Conservation (phyloP, 2,797 vertebrate genomes). For the Florisuga fusca region DNA sequence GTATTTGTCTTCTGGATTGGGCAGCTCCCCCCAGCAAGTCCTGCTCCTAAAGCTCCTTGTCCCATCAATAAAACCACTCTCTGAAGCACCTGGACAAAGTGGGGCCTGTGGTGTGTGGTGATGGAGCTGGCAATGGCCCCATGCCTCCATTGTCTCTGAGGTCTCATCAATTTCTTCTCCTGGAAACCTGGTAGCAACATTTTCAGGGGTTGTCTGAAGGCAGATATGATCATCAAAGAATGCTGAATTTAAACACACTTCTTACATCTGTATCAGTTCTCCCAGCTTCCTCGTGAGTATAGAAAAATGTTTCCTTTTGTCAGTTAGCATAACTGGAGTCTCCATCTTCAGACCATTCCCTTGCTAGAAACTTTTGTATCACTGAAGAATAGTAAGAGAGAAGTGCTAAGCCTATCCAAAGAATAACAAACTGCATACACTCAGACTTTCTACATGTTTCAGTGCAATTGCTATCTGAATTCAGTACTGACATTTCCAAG, state of each 20-base stretch:
- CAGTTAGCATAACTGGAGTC: neutral
- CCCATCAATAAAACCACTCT: neutral
- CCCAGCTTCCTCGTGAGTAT: neutral
- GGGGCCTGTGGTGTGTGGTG: too few species aligned
- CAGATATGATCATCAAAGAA: neutral
- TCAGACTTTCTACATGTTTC: neutral
- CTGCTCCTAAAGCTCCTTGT: neutral
- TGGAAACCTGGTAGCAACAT: conserved; percentile 6
- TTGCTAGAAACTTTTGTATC: neutral
- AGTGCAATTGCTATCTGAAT: neutral
- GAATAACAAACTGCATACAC: neutral
- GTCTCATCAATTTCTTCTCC: neutral
- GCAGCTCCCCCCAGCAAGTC: neutral
- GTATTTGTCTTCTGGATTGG: neutral
- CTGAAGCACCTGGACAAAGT: neutral
- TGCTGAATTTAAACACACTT: neutral
- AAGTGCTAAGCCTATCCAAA: neutral
- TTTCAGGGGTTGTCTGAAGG: neutral
- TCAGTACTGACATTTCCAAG: neutral
- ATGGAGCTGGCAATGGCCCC: neutral
- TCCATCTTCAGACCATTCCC: neutral
- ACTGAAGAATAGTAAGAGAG: neutral
- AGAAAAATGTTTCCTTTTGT: conserved; percentile 18
- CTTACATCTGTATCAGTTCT: neutral
- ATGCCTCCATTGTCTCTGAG: neutral